Conservation (phyloP, 2,797 vertebrate genomes). For the Rousettus madagascariensis region DNA sequence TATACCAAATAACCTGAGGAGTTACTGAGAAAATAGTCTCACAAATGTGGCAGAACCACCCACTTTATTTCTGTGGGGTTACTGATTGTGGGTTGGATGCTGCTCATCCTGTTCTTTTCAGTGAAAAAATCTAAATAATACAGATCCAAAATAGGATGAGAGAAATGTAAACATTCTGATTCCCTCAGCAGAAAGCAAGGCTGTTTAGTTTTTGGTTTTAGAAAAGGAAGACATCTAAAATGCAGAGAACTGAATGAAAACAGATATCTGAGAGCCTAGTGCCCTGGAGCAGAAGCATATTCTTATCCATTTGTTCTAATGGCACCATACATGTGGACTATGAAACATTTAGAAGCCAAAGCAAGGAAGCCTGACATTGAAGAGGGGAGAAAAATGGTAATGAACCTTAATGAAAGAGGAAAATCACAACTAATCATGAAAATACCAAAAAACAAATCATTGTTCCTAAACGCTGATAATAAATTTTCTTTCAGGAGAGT, state of each 20-base stretch:
- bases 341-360: not conserved
- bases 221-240: slow-evolving; percentile 27
- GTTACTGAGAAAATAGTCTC: not conserved
- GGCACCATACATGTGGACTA: not conserved
- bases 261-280: not conserved
- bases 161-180: slow-evolving; percentile 53
- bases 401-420: not conserved
- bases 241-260: slow-evolving; percentile 8
- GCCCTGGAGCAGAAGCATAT: not conserved
- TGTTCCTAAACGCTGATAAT: not conserved
- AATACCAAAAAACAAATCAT: not conserved
- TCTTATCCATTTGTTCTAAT: not conserved
- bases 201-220: slow-evolving; percentile 51
- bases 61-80: slow-evolving; percentile 19
- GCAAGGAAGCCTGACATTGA: not conserved
- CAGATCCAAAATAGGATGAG: slow-evolving; percentile 29
- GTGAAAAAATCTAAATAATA: slow-evolving; percentile 57
- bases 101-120: slow-evolving; percentile 45
- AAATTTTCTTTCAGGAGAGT: not conserved
- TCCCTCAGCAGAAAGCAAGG: not conserved
- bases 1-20: slow-evolving; percentile 12
- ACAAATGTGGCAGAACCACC: not conserved
- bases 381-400: not conserved
- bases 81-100: slow-evolving; percentile 10
- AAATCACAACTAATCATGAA: slow-evolving; percentile 9